These are phyloP conservation scores for Pipistrellus kuhlii DNA, from an alignment of 2,797 vertebrate species.

Conservation along the genomic window DNA sequence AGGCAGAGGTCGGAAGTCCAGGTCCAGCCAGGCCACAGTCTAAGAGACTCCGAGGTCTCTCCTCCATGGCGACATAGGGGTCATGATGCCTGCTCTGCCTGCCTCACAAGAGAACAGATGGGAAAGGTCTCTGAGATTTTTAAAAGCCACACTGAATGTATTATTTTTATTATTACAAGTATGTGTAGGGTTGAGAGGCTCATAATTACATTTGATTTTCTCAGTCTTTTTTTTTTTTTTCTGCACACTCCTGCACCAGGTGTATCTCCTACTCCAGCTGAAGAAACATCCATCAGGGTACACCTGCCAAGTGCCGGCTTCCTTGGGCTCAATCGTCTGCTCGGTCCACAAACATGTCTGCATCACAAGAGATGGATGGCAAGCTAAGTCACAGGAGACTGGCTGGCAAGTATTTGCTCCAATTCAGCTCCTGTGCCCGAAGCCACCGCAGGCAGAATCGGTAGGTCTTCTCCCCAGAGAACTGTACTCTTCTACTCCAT, in stretches of 20 bases:
- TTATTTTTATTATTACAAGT: not conserved
- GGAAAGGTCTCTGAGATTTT: not conserved
- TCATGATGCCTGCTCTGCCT: not conserved
- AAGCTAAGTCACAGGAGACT: not conserved
- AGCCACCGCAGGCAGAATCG: constrained; percentile 17
- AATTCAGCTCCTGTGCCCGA: not conserved
- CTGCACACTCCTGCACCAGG: not conserved
- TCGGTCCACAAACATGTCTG: not conserved
- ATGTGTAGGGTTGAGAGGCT: not conserved
- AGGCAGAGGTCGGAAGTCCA: not conserved
- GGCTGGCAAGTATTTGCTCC: not conserved
- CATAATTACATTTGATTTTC: not conserved
- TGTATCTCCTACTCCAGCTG: not conserved
- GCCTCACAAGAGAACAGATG: not conserved
- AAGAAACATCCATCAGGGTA: not conserved
- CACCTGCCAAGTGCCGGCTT: not conserved
- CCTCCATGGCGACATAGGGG: not conserved
- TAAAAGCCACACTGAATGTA: not conserved
- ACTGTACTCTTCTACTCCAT: not conserved
- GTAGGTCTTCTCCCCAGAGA: not conserved
- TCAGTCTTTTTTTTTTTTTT: not conserved
- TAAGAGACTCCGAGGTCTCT: not conserved
- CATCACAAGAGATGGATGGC: not conserved
- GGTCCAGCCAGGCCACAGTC: not conserved
- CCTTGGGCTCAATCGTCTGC: not conserved